phyloP scores from a whole-genome alignment of 2,113 vertebrate genomes.

The Arothron firmamentum region DNA sequence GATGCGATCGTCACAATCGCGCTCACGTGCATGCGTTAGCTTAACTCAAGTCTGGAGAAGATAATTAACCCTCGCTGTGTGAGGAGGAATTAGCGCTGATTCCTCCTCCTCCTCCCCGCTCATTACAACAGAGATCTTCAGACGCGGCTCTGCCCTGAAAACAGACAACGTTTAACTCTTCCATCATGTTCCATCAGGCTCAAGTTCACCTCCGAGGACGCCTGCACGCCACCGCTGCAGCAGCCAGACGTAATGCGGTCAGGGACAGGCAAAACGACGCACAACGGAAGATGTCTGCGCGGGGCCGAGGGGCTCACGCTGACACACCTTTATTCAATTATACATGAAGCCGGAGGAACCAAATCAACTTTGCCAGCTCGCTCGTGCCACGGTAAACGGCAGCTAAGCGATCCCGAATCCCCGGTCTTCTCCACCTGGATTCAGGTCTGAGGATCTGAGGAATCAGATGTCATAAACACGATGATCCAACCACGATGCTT shows the following conservation, averaged over 20 bases:
- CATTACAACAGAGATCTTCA: too few species aligned
- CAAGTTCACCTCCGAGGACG: not conserved
- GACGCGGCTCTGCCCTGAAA: too few species aligned
- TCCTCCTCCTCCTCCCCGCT: too few species aligned
- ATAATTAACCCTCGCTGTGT: too few species aligned
- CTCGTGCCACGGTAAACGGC: constrained; percentile 68
- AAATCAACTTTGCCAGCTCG: constrained; percentile 67
- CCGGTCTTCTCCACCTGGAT: constrained; percentile 46
- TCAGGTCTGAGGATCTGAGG: constrained; percentile 32
- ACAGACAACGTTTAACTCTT: too few species aligned
- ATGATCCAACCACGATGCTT: constrained; percentile 44
- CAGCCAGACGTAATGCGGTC: not conserved
- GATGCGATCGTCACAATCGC: too few species aligned
- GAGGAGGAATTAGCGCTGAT: too few species aligned
- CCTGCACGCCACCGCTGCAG: not conserved
- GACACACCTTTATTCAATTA: constrained; percentile 60
- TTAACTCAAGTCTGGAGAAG: too few species aligned
- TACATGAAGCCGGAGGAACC: constrained; percentile 65
- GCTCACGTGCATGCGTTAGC: too few species aligned
- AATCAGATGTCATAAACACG: constrained; percentile 42
- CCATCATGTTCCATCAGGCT: too few species aligned
- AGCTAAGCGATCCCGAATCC: constrained; percentile 66
- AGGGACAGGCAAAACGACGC: constrained; percentile 6
- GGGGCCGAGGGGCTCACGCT: constrained; percentile 16
- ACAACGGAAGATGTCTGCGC: constrained; percentile 22